Evolutionary conservation across 2,113 vertebrate species (phyloP).

Genomic region (Sylvilagus bachmani): DNA sequence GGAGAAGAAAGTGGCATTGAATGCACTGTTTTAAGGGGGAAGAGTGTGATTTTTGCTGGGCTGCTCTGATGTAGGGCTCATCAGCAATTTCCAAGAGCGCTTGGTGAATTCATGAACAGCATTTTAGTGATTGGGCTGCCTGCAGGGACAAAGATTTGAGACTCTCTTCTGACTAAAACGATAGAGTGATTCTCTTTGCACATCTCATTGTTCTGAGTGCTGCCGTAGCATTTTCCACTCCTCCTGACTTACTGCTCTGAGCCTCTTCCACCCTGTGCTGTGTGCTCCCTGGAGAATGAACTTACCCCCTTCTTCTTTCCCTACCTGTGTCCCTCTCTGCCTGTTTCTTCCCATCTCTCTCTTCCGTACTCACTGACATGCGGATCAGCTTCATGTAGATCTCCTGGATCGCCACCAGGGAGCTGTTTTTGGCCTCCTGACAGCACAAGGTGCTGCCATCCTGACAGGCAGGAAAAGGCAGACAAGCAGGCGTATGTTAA

Average conservation of each 20-base stretch:
- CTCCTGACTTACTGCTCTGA: not conserved
- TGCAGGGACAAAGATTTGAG: slow-evolving; percentile 17
- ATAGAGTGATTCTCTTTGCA: not conserved
- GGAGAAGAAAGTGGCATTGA: slow-evolving; percentile 69
- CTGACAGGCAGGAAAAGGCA: slow-evolving; percentile 48
- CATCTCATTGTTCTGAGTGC: not conserved
- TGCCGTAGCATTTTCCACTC: not conserved
- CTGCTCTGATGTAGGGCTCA: not conserved
- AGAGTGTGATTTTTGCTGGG: not conserved
- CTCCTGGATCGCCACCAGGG: not conserved
- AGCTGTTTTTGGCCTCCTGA: slow-evolving; percentile 55
- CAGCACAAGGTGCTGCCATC: not conserved
- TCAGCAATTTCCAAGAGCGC: slow-evolving; percentile 47
- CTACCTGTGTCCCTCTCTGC: not conserved
- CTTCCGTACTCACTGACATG: slow-evolving; percentile 22
- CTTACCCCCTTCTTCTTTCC: not conserved
- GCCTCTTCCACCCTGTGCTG: not conserved
- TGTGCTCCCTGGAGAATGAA: not conserved
- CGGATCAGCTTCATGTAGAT: not conserved
- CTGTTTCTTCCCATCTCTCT: not conserved
- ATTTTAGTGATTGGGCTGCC: not conserved
- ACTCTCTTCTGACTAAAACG: not conserved
- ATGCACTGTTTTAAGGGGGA: slow-evolving; percentile 31
- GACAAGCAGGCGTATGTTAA: not conserved
- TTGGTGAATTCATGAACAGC: slow-evolving; percentile 49